Evolutionary conservation across 2,797 vertebrate species (phyloP), one percentile per base, ranked within the genome.

Genomic region (Tenualosa ilisha): DNA sequence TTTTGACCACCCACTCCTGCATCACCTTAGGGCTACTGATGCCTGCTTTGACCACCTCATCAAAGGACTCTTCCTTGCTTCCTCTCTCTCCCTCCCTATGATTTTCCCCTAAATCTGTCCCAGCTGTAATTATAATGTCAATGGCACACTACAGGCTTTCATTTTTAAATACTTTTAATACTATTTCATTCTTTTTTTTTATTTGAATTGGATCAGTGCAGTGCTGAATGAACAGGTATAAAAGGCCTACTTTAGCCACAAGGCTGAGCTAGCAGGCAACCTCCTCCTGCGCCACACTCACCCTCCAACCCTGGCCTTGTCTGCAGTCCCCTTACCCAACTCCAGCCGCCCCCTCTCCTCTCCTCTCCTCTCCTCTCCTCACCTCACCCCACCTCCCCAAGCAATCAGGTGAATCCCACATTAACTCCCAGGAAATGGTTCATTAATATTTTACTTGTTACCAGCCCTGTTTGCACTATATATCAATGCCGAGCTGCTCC

Each of bases 401-500:
- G 94, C 94, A 95, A 96, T 96, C 96, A 98, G 96, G 96, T 96
- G 94, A 94, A 93, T 94, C 95, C 94, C 94, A 93, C 94, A 96
- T 96, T 96, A 94, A 95, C 92, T 92, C 92, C 95, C 87, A 90
- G 94, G 95, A 94, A 97, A 94, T 90, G 94, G 93, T 93, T 95
- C 95, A 96, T 99, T 98, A 99, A 99, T 99, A 99, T 99, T 99
- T 99, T 96, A 98, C 95, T 95, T 95, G 95, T 96, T 98, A 95
- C 96, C 96, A 93, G 93, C 96, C 94, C 97, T 89, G 88, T 98
- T 97, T 97, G 95, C 93, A 94, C 92, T 95, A 99, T 99, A 97
- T 95, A 98, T 99, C 98, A 99, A 97, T 97, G 97, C 96, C 97
- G 95, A 95, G 96, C 95, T 94, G 94, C 95, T 96, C 93, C 96